phyloP scores from a whole-genome alignment of 1,140 invertebrate genomes.

The Heterodera carotae region DNA sequence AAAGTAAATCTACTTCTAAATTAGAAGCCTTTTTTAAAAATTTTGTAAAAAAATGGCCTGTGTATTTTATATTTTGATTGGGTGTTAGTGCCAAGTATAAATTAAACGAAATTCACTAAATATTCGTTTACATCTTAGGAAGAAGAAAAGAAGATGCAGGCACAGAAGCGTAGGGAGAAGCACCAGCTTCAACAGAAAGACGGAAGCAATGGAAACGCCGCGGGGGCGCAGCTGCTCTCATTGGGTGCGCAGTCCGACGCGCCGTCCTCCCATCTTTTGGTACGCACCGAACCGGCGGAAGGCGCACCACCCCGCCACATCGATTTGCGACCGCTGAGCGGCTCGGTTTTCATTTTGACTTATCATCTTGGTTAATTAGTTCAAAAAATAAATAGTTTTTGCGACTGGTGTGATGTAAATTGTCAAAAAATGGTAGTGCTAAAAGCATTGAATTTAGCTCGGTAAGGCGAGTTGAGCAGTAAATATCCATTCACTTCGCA shows the following conservation, averaged over 20 bases:
- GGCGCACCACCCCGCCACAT: not conserved
- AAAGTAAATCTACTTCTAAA: no score
- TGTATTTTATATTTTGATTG: no score
- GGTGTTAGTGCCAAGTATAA: no score
- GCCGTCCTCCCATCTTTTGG: slow-evolving; percentile 20
- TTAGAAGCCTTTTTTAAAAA: no score
- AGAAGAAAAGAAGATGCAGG: slow-evolving; percentile 22
- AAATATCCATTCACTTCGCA: not conserved
- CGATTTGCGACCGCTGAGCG: slow-evolving; percentile 21
- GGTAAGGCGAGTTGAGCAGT: no score
- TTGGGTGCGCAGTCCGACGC: slow-evolving; percentile 10
- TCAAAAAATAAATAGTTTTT: not conserved
- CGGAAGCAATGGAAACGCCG: not conserved
- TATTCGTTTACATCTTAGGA: slow-evolving; percentile 5
- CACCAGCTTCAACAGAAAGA: not conserved
- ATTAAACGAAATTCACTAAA: no score
- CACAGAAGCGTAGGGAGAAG: slow-evolving; percentile 18
- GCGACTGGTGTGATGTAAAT: no score
- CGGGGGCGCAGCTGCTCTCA: slow-evolving; percentile 11
- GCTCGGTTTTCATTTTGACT: slow-evolving; percentile 15
- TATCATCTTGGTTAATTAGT: no score
- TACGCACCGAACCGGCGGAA: slow-evolving; percentile 5
- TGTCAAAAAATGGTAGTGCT: no score
- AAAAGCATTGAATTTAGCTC: no score
- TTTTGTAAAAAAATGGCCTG: no score